Base-by-base conservation (phyloP, 1,140 invertebrate genomes). In the Ostrea edulis region DNA sequence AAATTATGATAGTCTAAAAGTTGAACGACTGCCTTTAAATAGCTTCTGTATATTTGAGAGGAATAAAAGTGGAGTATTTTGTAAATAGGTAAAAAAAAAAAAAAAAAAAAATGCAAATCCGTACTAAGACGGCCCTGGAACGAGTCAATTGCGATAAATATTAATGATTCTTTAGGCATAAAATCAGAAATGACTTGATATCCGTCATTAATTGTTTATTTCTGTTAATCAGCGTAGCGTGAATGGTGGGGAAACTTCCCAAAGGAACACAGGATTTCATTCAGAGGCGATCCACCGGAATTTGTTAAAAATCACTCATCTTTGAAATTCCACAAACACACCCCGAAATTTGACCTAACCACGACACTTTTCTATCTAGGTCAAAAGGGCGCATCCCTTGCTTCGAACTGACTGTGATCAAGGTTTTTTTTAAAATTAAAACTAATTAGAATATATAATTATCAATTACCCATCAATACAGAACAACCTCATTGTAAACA, bases 271-370 rank as follows among this genome's bases (percentile, higher is more conserved):
- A 20, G 5, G 20, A 17, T 17, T 20, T 62, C 17, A n/a, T 62
- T 62, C 55, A 62, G n/a, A 20, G 55, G 55, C 17, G 7, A 62
- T 20, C 55, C 20, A 62, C 12, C 3, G 14, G 1, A 35, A 35
- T 11, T 14, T 77, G 68, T 77, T 77, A 9, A 77, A 44, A 77
- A 29, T 77, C 68, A 44, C 68, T 77, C 68, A 77, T 77, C 68
- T 77, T 77, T 77, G 29, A 77, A 8, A 77, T 77, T 29, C 68
- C 25, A 14, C 68, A 77, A 77, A 25, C 68, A 77, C 68, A 77
- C 68, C 68, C 25, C 68, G 68, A 77, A 77, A 77, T 77, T 35
- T 14, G 68, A 77, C 29, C 68, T 17, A 9, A 77, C 68, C 22
- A 14, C 29, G 68, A 77, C 35, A 77, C 3, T 29, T 35, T 22